Conservation (phyloP, 2,888 invertebrate species). For the Notodromas monacha region DNA sequence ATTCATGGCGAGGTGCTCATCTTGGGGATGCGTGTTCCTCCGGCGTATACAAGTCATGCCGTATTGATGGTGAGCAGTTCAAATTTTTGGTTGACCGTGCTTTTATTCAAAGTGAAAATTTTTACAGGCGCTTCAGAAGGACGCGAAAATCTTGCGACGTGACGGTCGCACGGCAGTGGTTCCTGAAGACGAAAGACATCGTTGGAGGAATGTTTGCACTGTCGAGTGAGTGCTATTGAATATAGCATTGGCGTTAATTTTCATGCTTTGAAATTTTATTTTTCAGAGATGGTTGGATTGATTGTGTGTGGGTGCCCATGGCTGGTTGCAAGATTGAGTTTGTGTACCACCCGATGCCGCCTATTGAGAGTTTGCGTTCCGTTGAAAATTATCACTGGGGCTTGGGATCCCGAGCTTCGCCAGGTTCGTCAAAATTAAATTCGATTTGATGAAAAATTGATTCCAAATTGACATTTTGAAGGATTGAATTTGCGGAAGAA, state of each 20-base stretch:
- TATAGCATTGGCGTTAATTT: too few species aligned
- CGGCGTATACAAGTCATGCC: slow-evolving; percentile 55
- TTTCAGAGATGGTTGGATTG: slow-evolving; percentile 59
- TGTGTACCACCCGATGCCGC: slow-evolving; percentile 66
- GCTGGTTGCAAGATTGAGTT: slow-evolving; percentile 67
- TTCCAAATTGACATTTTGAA: too few species aligned
- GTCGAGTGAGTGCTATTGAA: neutral
- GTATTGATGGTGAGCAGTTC: too few species aligned
- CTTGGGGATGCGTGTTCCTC: slow-evolving; percentile 57
- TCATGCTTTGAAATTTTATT: too few species aligned
- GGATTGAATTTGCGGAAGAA: too few species aligned
- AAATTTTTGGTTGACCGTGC: too few species aligned
- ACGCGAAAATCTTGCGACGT: slow-evolving; percentile 47
- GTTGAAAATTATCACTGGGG: slow-evolving; percentile 8
- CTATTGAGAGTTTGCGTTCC: slow-evolving; percentile 50
- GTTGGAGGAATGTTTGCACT: slow-evolving; percentile 48
- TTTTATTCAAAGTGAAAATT: too few species aligned
- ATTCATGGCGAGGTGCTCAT: slow-evolving; percentile 77
- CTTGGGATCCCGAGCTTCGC: too few species aligned
- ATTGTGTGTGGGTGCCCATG: slow-evolving; percentile 83
- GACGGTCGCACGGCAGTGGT: slow-evolving; percentile 21
- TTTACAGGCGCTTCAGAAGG: slow-evolving; percentile 47
- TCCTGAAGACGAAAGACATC: slow-evolving; percentile 12
- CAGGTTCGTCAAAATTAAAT: too few species aligned
- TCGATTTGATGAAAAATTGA: too few species aligned